These are phyloP conservation scores for Neodiprion fabricii DNA, from an alignment of 1,140 invertebrate species.

Conservation along the genomic window DNA sequence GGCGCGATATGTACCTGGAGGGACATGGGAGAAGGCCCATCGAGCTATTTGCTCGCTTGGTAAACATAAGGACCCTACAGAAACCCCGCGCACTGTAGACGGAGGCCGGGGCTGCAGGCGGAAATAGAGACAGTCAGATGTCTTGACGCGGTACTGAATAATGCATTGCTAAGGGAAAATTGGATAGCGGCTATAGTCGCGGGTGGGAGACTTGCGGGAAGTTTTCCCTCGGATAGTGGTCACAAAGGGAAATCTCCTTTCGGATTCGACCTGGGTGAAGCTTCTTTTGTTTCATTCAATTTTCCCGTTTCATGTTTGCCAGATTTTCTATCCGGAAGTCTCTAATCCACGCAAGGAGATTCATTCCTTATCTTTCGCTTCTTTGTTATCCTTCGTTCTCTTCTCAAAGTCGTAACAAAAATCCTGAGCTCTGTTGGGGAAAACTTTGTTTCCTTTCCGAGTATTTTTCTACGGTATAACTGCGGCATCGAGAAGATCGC, in stretches of 20 bases:
- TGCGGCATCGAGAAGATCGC: neutral
- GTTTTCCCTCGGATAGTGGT: neutral
- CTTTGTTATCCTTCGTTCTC: too few species aligned
- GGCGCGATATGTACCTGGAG: slow-evolving; percentile 6
- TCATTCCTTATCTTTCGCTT: too few species aligned
- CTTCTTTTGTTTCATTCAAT: slow-evolving; percentile 3
- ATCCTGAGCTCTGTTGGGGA: too few species aligned
- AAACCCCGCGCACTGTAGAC: slow-evolving; percentile 26
- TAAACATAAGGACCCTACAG: slow-evolving; percentile 40
- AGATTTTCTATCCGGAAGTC: neutral
- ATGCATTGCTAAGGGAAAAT: slow-evolving; percentile 47
- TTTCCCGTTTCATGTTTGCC: neutral
- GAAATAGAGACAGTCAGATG: slow-evolving; percentile 45
- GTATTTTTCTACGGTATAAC: neutral
- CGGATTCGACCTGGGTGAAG: neutral
- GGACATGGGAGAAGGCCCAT: slow-evolving; percentile 26
- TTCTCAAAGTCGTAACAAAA: too few species aligned
- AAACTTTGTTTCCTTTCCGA: neutral
- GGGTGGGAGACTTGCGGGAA: neutral
- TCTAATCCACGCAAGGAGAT: too few species aligned
- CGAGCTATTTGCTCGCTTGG: slow-evolving; percentile 45
- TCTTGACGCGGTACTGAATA: slow-evolving; percentile 46
- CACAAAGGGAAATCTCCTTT: neutral
- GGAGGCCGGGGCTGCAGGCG: slow-evolving; percentile 26
- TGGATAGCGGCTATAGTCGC: slow-evolving; percentile 34